These are phyloP conservation scores for Drosophila watanabei DNA, from an alignment of 1,140 invertebrate species.

Conservation along the genomic window DNA sequence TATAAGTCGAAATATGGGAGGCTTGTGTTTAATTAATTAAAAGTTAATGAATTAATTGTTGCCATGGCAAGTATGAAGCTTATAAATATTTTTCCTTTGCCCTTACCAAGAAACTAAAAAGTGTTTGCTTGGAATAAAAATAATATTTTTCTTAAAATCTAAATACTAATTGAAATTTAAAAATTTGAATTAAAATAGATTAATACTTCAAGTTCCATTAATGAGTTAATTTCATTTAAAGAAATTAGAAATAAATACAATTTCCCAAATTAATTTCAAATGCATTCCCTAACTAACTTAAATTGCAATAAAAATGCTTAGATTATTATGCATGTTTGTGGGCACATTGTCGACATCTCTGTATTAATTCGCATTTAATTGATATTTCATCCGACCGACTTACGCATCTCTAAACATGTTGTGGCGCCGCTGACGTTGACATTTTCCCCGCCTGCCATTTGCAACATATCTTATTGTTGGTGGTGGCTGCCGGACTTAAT, in stretches of 20 bases:
- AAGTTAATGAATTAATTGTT: neutral
- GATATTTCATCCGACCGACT: constrained; percentile 23
- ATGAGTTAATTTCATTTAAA: neutral
- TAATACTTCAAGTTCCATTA: neutral
- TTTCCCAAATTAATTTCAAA: no score
- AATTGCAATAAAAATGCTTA: neutral
- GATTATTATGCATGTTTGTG: neutral
- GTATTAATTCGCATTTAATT: constrained; percentile 35
- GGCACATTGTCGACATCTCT: neutral
- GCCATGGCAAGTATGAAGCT: neutral
- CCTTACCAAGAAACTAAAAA: neutral
- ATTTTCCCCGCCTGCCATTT: constrained; percentile 48
- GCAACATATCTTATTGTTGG: constrained; percentile 35
- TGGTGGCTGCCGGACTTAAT: constrained; percentile 10
- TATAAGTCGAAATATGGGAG: neutral
- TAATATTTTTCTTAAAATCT: neutral
- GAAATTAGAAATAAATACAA: neutral
- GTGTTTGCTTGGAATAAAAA: neutral
- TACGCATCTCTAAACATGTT: constrained; percentile 32
- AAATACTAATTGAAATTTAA: neutral
- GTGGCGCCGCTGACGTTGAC: constrained; percentile 35
- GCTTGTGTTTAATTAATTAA: neutral
- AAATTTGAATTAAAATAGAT: no score
- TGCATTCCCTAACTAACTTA: neutral
- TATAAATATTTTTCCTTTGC: no score